Evolutionary conservation across 2,888 invertebrate genomes (phyloP).

Genomic region (Drosophila lacicola): DNA sequence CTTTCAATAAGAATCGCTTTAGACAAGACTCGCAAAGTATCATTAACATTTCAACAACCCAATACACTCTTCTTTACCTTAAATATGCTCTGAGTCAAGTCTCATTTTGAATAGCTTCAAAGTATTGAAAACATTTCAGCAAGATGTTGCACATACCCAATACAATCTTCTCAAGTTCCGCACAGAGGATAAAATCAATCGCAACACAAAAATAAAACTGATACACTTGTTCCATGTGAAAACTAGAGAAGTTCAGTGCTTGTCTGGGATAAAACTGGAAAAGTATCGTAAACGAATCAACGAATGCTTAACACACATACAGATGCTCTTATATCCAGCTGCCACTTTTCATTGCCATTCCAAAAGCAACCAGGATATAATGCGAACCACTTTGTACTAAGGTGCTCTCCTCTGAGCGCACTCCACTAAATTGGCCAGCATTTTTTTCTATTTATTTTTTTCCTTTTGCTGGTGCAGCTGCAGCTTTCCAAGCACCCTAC

Average conservation of each 20-base stretch:
- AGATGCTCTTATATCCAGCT: conserved; percentile 44
- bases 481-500: conserved; percentile 11
- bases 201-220: too few relatives aligned
- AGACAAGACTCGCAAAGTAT: too few relatives aligned
- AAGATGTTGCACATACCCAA: too few relatives aligned
- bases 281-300: conserved; percentile 41
- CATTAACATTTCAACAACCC: too few relatives aligned
- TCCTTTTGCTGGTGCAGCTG: conserved; percentile 5
- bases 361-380: conserved; percentile 29
- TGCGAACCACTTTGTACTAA: conserved; percentile 20
- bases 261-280: neutral
- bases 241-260: neutral
- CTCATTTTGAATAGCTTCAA: too few relatives aligned
- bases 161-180: too few relatives aligned
- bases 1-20: too few relatives aligned
- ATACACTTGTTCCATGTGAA: neutral
- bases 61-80: too few relatives aligned
- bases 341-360: conserved; percentile 13
- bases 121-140: too few relatives aligned
- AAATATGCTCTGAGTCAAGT: too few relatives aligned
- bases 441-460: conserved; percentile 11
- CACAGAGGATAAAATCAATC: too few relatives aligned
- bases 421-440: conserved; percentile 32
- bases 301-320: conserved; percentile 7
- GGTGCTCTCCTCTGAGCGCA: conserved; percentile 24